Base-by-base conservation (phyloP, 1,140 invertebrate genomes). In the Belonocnema kinseyi region DNA sequence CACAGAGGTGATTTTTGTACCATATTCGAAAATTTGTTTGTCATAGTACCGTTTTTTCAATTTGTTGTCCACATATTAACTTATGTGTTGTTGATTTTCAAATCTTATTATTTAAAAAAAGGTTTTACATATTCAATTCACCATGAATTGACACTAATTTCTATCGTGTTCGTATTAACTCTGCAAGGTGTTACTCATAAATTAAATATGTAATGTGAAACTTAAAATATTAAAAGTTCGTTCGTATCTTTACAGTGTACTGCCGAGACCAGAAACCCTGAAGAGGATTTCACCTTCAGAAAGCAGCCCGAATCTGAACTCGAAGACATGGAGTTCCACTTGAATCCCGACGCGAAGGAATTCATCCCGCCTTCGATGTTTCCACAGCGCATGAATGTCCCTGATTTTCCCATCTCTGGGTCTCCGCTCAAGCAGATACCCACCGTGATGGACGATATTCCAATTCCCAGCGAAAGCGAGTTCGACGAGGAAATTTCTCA, bases 311-410 rank as follows among this genome's bases (percentile, higher is more conserved):
- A 78, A 46, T 46, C 40, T 11, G 76, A 75, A 46, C 40, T 46
- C 70, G 92, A 93, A 87, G 92, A 93, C 74, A 94, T 95, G 94
- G 93, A 93, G 75, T 95, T 94, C 58, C 94, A 94, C 66, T 85
- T 95, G 81, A 96, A 96, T 89, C 95, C 95, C 0, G 93, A 96
- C 75, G 95, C 95, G 7, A 94, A 94, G 2, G 94, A 95, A 86
- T 96, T 96, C 83, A 92, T 96, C 50, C 94, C 94, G 0, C 88
- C 92, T 14, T 92, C 92, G 13, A 93, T 94, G 1, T 70, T 86
- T 50, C 82, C 87, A 2, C 82, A 79, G 7, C 40, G 75, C 19
- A 85, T 89, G 4, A 83, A 88, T 1, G 84, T 92, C 76, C 86
- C 91, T 3, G 93, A 94, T 79, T 88, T 91, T 33, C 88, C 94